These are phyloP conservation scores for Mallotus villosus DNA, from an alignment of 2,797 vertebrate species.

Conservation along the genomic window DNA sequence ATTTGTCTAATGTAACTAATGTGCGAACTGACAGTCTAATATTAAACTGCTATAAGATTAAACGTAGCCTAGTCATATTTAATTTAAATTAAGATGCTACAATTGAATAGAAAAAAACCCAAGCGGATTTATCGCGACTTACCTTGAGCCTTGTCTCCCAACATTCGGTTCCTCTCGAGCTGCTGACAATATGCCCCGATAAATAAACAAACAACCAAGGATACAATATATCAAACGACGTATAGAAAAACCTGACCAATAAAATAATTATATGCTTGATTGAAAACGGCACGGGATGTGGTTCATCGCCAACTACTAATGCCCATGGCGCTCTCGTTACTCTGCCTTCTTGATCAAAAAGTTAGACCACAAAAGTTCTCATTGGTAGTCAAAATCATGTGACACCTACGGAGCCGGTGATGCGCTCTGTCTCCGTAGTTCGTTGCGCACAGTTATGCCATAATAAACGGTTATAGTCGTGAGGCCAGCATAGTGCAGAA, in stretches of 20 bases:
- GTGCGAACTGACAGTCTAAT: background rate
- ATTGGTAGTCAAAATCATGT: constrained; percentile 72
- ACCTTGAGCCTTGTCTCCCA: constrained; percentile 75
- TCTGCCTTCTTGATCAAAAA: constrained; percentile 56
- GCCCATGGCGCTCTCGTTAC: constrained; percentile 55
- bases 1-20: background rate
- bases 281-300: background rate
- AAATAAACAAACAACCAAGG: background rate
- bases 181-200: constrained; percentile 30
- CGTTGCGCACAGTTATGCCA: constrained; percentile 23
- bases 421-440: constrained; percentile 27
- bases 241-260: background rate
- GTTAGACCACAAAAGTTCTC: constrained; percentile 34
- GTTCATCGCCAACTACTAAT: constrained; percentile 38
- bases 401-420: constrained; percentile 44
- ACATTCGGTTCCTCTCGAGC: constrained; percentile 49
- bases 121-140: constrained; percentile 27
- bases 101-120: background rate
- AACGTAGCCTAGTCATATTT: background rate
- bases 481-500: background rate
- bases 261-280: background rate
- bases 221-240: background rate
- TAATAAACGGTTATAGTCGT: background rate
- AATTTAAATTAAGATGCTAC: background rate
- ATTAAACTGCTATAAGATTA: background rate